Percentiles rank a stretch among this genome's conserved stretches.
phyloP scores from a whole-genome alignment of 64 coral and sea anemone genomes.

The Orbicella faveolata region DNA sequence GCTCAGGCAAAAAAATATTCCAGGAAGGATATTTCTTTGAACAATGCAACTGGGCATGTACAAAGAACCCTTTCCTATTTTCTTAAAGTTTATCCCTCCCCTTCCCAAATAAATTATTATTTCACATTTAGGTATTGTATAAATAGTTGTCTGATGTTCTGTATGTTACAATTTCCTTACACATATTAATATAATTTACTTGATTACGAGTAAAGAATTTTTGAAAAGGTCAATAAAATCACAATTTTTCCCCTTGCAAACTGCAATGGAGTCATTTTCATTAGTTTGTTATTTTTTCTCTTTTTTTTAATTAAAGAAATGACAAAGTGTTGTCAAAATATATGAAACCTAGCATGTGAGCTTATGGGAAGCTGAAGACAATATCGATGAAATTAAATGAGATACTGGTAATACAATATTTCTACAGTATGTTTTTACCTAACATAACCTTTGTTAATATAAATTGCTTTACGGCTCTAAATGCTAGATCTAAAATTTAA shows the following conservation, averaged over 20 bases:
- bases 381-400: too few species aligned
- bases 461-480: too few species aligned
- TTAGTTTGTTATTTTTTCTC: background rate
- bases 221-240: background rate
- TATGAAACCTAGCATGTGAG: too few species aligned
- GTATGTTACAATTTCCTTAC: background rate
- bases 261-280: background rate
- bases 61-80: background rate
- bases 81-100: background rate
- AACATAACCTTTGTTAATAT: too few species aligned
- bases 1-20: background rate
- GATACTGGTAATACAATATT: too few species aligned
- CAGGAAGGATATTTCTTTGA: background rate
- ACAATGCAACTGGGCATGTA: background rate
- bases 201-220: too few species aligned
- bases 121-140: background rate
- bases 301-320: background rate
- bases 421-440: too few species aligned
- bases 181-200: background rate
- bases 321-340: too few species aligned
- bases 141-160: background rate
- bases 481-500: too few species aligned
- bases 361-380: too few species aligned
- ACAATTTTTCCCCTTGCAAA: constrained; percentile 6
- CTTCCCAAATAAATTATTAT: constrained; percentile 41